These are phyloP conservation scores for Drosophila repletoides DNA, from an alignment of 1,140 invertebrate species.

Conservation along the genomic window DNA sequence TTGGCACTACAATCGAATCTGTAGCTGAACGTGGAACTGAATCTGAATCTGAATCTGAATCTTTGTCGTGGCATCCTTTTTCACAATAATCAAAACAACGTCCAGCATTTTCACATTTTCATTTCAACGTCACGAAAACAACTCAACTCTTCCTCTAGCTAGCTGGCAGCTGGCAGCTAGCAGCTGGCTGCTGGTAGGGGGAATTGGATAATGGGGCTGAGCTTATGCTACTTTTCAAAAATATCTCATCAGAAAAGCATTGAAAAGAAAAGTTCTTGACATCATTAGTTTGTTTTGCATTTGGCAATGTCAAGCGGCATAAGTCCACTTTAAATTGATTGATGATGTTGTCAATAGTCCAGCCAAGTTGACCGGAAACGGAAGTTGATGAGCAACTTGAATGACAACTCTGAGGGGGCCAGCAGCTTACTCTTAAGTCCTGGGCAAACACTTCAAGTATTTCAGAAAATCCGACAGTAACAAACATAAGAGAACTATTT, in stretches of 20 bases:
- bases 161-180: too few relatives aligned
- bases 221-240: too few relatives aligned
- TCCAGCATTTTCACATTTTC: too few relatives aligned
- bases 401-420: not conserved
- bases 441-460: not conserved
- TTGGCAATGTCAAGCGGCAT: conserved; percentile 37
- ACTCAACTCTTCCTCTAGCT: too few relatives aligned
- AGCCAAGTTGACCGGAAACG: conserved; percentile 11
- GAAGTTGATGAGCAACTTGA: conserved; percentile 17
- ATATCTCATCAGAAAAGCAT: not conserved
- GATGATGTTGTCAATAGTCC: conserved; percentile 42
- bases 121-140: too few relatives aligned
- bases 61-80: too few relatives aligned
- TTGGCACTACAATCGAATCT: conserved; percentile 5
- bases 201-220: not conserved
- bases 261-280: conserved; percentile 12
- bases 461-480: not conserved
- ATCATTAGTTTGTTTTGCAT: conserved; percentile 59
- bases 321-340: conserved; percentile 63
- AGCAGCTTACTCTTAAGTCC: not conserved
- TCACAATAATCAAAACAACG: too few relatives aligned
- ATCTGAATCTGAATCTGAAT: too few relatives aligned
- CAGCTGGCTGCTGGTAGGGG: not conserved
- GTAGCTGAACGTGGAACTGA: too few relatives aligned
- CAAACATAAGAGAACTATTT: conserved; percentile 13